Conservation (phyloP, 1,140 invertebrate species). For the Zaprionus inermis region DNA sequence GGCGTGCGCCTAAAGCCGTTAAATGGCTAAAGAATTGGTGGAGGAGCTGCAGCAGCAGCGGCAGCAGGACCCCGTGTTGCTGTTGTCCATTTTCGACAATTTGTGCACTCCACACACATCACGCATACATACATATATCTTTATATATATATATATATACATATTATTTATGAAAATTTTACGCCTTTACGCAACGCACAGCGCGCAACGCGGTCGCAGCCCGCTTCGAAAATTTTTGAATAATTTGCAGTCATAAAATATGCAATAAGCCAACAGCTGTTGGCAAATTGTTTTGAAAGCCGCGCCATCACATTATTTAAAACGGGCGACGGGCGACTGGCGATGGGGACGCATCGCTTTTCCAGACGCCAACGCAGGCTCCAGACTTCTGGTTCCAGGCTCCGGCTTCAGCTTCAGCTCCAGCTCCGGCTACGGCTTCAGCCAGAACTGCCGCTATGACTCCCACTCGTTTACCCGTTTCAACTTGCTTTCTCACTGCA, state of each 20-base stretch:
- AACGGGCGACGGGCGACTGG: slow-evolving; percentile 37
- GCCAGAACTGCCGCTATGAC: not conserved
- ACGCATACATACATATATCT: slow-evolving; percentile 18
- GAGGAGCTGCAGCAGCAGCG: slow-evolving; percentile 1
- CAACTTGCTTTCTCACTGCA: not conserved
- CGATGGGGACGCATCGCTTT: not conserved
- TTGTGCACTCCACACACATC: slow-evolving; percentile 53
- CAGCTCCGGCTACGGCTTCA: slow-evolving; percentile 7
- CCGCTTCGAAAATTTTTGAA: slow-evolving; percentile 83
- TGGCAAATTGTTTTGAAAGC: slow-evolving; percentile 84
- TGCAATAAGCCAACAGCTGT: slow-evolving; percentile 84
- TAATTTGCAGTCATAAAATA: slow-evolving; percentile 84
- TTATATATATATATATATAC: slow-evolving; percentile 34
- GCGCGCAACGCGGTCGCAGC: slow-evolving; percentile 52
- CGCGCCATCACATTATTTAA: slow-evolving; percentile 84
- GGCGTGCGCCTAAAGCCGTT: slow-evolving; percentile 28
- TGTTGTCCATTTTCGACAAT: slow-evolving; percentile 78
- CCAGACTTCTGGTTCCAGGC: not conserved
- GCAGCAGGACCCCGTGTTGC: slow-evolving; percentile 8
- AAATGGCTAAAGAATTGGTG: slow-evolving; percentile 52
- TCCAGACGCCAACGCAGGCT: slow-evolving; percentile 11
- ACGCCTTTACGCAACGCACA: slow-evolving; percentile 47
- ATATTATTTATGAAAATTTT: slow-evolving; percentile 62
- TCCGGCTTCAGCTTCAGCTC: not conserved
- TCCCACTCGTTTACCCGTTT: not conserved